phyloP scores from a whole-genome alignment of 1,140 invertebrate species.

The Chlorops oryzae region DNA sequence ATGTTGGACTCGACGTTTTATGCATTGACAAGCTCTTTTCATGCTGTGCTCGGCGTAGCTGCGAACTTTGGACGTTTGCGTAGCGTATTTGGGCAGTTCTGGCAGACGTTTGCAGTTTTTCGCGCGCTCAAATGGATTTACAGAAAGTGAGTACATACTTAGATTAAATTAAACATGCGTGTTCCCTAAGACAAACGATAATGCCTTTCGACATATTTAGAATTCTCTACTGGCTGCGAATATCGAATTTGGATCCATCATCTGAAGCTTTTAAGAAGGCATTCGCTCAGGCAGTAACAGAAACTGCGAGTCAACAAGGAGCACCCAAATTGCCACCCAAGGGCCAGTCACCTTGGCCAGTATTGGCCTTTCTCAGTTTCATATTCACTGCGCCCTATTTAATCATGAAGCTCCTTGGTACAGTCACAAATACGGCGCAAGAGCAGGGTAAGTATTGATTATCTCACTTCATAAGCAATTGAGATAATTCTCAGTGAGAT shows the following conservation, averaged over 20 bases:
- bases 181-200: neutral
- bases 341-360: conserved; percentile 58
- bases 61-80: conserved; percentile 85
- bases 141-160: conserved; percentile 52
- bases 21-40: conserved; percentile 89
- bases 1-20: conserved; percentile 95
- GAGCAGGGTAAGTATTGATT: conserved; percentile 51
- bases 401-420: conserved; percentile 76
- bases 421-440: conserved; percentile 52
- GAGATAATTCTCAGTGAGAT: too few species aligned
- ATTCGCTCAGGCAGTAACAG: conserved; percentile 50
- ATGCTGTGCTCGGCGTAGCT: conserved; percentile 89
- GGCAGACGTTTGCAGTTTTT: conserved; percentile 77
- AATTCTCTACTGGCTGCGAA: conserved; percentile 35
- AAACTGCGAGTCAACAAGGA: conserved; percentile 27
- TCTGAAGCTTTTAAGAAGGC: conserved; percentile 56
- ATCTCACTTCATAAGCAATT: too few species aligned
- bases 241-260: conserved; percentile 40
- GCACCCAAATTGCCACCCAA: conserved; percentile 23
- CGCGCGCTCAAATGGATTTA: conserved; percentile 73
- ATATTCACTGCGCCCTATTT: conserved; percentile 86
- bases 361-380: conserved; percentile 76
- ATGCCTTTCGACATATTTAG: conserved; percentile 13
- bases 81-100: conserved; percentile 73
- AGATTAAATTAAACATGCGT: neutral